Percentiles rank a stretch among this genome's conserved stretches.
phyloP scores from a whole-genome alignment of 1,140 invertebrate species.

The Drosophila baimaii region DNA sequence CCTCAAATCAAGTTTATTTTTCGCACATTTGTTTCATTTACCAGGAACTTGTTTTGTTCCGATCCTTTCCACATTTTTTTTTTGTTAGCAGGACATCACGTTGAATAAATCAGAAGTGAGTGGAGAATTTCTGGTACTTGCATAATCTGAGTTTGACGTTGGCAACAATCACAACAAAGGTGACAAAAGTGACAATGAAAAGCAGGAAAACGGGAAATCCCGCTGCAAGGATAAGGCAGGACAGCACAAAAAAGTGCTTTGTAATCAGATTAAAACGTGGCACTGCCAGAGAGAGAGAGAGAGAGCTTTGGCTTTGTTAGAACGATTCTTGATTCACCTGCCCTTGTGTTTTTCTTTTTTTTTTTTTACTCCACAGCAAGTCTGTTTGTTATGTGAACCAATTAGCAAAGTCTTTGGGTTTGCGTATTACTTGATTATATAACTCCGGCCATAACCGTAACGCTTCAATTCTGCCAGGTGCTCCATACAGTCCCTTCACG shows the following conservation, averaged over 20 bases:
- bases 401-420: constrained; percentile 39
- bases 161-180: constrained; percentile 45
- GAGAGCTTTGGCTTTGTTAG: constrained; percentile 33
- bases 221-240: constrained; percentile 26
- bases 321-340: constrained; percentile 43
- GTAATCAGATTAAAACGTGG: constrained; percentile 56
- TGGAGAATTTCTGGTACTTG: constrained; percentile 15
- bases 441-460: constrained; percentile 1
- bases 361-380: background rate
- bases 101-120: constrained; percentile 24
- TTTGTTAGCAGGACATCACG: constrained; percentile 3
- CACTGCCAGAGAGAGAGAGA: background rate
- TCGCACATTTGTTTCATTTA: constrained; percentile 39
- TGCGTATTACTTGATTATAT: constrained; percentile 23
- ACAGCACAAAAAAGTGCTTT: constrained; percentile 47
- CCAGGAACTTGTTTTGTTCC: constrained; percentile 5
- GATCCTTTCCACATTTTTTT: background rate
- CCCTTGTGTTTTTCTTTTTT: background rate
- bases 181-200: constrained; percentile 57
- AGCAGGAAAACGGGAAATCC: constrained; percentile 36
- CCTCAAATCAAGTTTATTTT: constrained; percentile 23
- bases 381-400: constrained; percentile 53
- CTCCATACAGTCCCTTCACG: constrained; percentile 13
- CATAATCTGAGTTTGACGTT: constrained; percentile 50
- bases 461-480: constrained; percentile 5